These are phyloP conservation scores for Mizuhopecten yessoensis DNA, from an alignment of 1,140 invertebrate species.

Conservation along the genomic window DNA sequence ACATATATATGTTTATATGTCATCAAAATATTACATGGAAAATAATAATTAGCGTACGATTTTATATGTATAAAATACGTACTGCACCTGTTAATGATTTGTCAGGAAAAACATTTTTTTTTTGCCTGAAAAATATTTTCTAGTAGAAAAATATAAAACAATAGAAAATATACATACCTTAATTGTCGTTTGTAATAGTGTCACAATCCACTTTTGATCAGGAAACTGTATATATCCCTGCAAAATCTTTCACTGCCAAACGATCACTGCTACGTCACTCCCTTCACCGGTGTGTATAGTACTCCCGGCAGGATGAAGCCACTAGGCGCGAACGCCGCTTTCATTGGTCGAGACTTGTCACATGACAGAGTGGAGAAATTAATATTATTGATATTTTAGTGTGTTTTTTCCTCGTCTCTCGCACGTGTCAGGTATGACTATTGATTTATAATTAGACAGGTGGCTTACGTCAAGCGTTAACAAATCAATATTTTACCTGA, in stretches of 20 bases:
- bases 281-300: background rate
- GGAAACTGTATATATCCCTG: background rate
- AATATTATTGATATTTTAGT: constrained; percentile 8
- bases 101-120: no score
- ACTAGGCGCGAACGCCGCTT: background rate
- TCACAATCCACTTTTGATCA: background rate
- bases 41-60: no score
- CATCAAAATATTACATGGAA: no score
- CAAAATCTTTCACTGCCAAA: background rate
- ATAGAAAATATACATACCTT: background rate
- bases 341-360: constrained; percentile 2
- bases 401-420: background rate
- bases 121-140: no score
- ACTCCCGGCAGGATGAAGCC: background rate
- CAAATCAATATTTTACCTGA: constrained; percentile 28
- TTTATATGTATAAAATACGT: no score
- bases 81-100: no score
- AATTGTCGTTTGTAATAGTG: background rate
- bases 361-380: background rate
- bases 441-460: constrained; percentile 26
- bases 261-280: background rate
- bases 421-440: constrained; percentile 7
- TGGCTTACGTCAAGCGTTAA: background rate
- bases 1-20: background rate
- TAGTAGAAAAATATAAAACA: no score